Base-by-base conservation (phyloP, 2,113 vertebrate genomes). In the Dasyornis broadbenti region DNA sequence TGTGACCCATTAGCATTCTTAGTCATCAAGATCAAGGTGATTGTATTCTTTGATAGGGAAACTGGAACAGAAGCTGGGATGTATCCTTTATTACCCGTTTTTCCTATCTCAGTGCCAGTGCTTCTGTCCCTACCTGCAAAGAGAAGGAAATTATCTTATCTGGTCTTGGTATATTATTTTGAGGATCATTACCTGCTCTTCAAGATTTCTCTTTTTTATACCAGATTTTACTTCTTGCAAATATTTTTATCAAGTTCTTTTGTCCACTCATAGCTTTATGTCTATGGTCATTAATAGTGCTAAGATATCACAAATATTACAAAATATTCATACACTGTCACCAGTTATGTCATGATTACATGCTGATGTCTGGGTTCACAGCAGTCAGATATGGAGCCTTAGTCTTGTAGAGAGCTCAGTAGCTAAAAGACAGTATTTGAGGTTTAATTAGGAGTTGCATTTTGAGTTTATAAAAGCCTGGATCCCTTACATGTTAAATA, bases 11-110 rank as follows among this genome's bases (percentile, higher is more conserved):
- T 10, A 17, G 37, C 9, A 20, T 60, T 35, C 44, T 84, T 52
- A 57, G 21, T 31, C 20, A 61, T 7, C 19, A 56, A 49, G 54
- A 60, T 52, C 22, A 64, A 82, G 19, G 3, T 73, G 21, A 44
- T 39, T 0, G 0, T 19, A 13, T 3, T 39, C 11, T 89, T 39
- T 75, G 33, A 50, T 5, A 33, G 10, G 17, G 18, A 68, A 72
- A 20, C 9, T 70, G 31, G 21, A 77, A 17, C 7, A 87, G 18
- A 39, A 79, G 18, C 8, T 42, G 7, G 3, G 11, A 39, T 64
- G 6, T 7, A 14, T 35, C n/a, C 15, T 68, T 52, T 56, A 30
- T 33, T 39, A 15, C 5, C 9, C 1, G 3, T 28, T 5, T 39
- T 82, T 75, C 8, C 9, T 78, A 11, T 44, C 9, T 77, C 18